A percentile compares a stretch with the other conserved stretches of the same genome.
These are phyloP conservation scores for Dichetophora obliterata DNA, from an alignment of 2,888 invertebrate genomes.

Conservation along the genomic window DNA sequence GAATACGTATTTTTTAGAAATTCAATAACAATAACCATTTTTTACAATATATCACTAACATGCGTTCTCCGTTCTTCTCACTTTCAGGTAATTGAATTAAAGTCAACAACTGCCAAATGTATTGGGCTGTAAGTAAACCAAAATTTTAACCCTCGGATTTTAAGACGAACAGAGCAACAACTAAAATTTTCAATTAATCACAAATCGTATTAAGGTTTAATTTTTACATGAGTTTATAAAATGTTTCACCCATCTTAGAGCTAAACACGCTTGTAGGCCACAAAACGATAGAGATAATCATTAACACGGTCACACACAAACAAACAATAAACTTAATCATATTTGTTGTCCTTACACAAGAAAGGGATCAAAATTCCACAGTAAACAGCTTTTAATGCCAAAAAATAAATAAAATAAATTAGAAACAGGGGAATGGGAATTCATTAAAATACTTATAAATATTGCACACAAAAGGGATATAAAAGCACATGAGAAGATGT, in stretches of 20 bases:
- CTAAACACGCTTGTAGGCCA: neutral
- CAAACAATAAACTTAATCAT: neutral
- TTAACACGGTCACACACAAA: slow-evolving; percentile 8
- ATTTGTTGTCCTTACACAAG: neutral
- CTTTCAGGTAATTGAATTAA: slow-evolving; percentile 60
- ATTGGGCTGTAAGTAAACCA: slow-evolving; percentile 61
- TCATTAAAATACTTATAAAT: slow-evolving; percentile 28
- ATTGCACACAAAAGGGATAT: neutral
- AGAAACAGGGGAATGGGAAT: neutral
- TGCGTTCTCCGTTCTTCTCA: slow-evolving; percentile 26
- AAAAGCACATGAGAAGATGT: slow-evolving; percentile 16
- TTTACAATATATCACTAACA: neutral
- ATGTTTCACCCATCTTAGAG: neutral
- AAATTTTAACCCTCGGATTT: slow-evolving; percentile 22
- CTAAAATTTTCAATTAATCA: slow-evolving; percentile 33
- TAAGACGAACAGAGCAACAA: slow-evolving; percentile 7
- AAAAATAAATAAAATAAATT: neutral
- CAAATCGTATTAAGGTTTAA: neutral
- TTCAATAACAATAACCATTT: neutral
- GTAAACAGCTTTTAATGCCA: slow-evolving; percentile 3
- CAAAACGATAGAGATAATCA: slow-evolving; percentile 23
- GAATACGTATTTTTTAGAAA: no score
- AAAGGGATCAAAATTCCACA: neutral
- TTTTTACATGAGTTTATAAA: slow-evolving; percentile 7
- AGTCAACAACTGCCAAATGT: slow-evolving; percentile 48